phyloP scores from a whole-genome alignment of 2,888 invertebrate genomes.

The Bugulina stolonifera region DNA sequence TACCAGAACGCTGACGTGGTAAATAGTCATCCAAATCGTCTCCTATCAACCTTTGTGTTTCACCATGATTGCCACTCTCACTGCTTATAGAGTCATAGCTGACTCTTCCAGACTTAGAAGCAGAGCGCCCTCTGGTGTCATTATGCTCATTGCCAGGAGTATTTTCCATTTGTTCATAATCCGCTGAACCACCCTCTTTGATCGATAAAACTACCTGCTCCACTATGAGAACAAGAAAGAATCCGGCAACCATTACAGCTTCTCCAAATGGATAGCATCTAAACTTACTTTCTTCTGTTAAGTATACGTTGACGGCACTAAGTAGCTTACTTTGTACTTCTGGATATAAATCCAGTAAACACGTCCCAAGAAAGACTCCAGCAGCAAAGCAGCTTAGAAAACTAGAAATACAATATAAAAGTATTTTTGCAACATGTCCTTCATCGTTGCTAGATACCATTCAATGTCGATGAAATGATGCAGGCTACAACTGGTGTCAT shows the following conservation, averaged over 20 bases:
- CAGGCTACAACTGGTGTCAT: too few relatives aligned
- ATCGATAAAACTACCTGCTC: slow-evolving; percentile 35
- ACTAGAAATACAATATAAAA: slow-evolving; percentile 1
- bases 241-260: slow-evolving; percentile 41
- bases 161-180: slow-evolving; percentile 9
- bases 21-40: background rate
- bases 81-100: background rate
- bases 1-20: background rate
- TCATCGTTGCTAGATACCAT: too few relatives aligned
- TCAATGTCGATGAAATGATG: too few relatives aligned
- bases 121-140: background rate
- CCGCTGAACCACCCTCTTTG: background rate
- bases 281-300: background rate
- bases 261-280: slow-evolving; percentile 40
- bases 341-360: slow-evolving; percentile 48
- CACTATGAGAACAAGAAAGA: slow-evolving; percentile 42
- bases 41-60: background rate
- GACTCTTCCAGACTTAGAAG: background rate
- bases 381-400: slow-evolving; percentile 33
- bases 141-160: slow-evolving; percentile 29
- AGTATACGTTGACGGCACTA: background rate
- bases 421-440: too few relatives aligned
- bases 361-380: slow-evolving; percentile 50
- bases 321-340: slow-evolving; percentile 34
- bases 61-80: background rate